These are phyloP conservation scores for Scaptodrosophila latifasciaeformis DNA, from an alignment of 2,888 invertebrate species.

Conservation along the genomic window DNA sequence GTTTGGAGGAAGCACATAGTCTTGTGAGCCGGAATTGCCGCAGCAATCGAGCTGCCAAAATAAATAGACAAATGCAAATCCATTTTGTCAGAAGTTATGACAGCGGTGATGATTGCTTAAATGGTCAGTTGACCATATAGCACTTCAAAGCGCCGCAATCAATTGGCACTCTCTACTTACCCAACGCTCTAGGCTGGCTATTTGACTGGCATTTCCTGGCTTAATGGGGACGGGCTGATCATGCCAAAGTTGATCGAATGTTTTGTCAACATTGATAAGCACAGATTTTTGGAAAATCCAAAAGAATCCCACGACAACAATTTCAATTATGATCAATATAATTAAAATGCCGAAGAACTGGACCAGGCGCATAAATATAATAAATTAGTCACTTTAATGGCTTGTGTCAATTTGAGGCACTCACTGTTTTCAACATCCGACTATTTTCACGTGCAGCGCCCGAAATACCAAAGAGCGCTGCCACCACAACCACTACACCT, in stretches of 20 bases:
- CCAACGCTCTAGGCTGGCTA: conserved; percentile 66
- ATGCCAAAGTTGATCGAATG: conserved; percentile 66
- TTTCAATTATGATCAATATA: conserved; percentile 54
- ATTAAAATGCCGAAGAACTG: conserved; percentile 59
- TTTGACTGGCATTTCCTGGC: conserved; percentile 65
- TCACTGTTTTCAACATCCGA: conserved; percentile 56
- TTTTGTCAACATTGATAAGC: conserved; percentile 64
- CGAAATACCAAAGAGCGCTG: conserved; percentile 52
- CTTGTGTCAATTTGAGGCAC: conserved; percentile 9
- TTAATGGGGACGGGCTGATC: conserved; percentile 65
- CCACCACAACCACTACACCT: conserved; percentile 50
- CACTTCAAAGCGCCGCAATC: background rate
- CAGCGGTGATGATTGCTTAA: no score
- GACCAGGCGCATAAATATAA: background rate
- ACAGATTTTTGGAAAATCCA: conserved; percentile 66
- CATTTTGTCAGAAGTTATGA: no score
- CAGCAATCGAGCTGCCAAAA: conserved; percentile 62
- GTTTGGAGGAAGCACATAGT: conserved; percentile 60
- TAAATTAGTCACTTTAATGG: background rate
- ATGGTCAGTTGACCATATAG: background rate
- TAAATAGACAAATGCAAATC: background rate
- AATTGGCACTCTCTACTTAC: conserved; percentile 35
- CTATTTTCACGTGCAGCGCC: conserved; percentile 66
- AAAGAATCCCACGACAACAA: conserved; percentile 58
- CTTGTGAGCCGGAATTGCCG: conserved; percentile 59